These are phyloP conservation scores for Hydractinia echinata DNA, from an alignment of 30 jellyfish, hydroid and myxozoan genomes.

Conservation along the genomic window DNA sequence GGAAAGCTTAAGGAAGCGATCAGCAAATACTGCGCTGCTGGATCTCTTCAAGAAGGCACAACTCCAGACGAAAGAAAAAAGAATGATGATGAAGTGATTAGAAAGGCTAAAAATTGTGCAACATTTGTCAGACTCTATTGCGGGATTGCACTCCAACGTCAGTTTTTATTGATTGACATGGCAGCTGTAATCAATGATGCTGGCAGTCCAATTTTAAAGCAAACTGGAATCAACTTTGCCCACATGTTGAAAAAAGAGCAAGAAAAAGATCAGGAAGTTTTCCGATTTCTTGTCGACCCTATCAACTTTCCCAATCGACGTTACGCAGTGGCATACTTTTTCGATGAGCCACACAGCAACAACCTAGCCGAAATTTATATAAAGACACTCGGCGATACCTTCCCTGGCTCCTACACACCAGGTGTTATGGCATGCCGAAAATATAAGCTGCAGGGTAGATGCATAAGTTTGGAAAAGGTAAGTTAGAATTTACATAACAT, in stretches of 20 bases:
- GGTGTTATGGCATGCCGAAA: not conserved
- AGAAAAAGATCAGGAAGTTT: not conserved
- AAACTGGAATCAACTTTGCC: not conserved
- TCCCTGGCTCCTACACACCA: not conserved
- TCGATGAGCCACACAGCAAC: not conserved
- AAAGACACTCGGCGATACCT: not conserved
- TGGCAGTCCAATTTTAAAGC: not conserved
- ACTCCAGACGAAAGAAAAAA: not conserved
- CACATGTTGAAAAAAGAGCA: not conserved
- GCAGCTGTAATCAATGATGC: constrained; percentile 2
- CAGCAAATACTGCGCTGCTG: constrained; percentile 6
- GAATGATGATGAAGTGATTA: not conserved
- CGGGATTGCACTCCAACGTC: not conserved
- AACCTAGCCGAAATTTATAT: not conserved
- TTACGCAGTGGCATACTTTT: not conserved
- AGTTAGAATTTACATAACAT: no score
- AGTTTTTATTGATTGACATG: not conserved
- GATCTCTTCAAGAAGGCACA: not conserved
- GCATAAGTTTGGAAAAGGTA: not conserved
- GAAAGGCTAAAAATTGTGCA: not conserved
- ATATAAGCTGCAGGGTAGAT: not conserved
- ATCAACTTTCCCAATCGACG: constrained; percentile 5
- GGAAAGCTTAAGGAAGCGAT: not conserved
- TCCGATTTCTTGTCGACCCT: not conserved
- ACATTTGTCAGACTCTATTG: not conserved